These are phyloP conservation scores for Unio delphinus DNA, from an alignment of 2,888 invertebrate genomes.

Conservation along the genomic window DNA sequence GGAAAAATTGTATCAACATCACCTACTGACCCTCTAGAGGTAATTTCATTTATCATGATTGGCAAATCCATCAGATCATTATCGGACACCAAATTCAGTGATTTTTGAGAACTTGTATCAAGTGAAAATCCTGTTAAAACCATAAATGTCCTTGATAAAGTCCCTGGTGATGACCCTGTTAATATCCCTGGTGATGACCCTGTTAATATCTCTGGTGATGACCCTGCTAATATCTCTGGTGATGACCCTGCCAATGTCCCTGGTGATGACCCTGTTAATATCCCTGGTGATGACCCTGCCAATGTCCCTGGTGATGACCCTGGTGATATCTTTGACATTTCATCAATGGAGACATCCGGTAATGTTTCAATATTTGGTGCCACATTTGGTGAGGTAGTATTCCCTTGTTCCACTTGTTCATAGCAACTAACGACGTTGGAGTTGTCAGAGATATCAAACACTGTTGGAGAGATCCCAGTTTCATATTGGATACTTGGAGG, in stretches of 20 bases:
- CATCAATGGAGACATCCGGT: conserved; percentile 20
- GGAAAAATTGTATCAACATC: too few species aligned
- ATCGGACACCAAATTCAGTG: neutral
- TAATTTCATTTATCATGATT: too few species aligned
- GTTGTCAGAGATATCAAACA: conserved; percentile 30
- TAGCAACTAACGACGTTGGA: neutral
- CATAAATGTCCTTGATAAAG: neutral
- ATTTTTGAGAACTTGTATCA: too few species aligned
- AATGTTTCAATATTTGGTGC: too few species aligned
- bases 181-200: conserved; percentile 1
- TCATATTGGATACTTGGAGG: conserved; percentile 26
- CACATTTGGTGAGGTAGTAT: too few species aligned
- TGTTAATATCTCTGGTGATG: neutral
- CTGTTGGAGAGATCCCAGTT: conserved; percentile 40
- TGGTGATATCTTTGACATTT: conserved; percentile 33
- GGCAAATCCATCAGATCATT: too few species aligned
- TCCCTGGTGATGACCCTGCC: conserved; percentile 2
- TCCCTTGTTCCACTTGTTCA: too few species aligned
- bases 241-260: neutral
- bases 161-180: neutral
- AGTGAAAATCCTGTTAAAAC: neutral
- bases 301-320: neutral
- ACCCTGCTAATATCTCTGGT: neutral
- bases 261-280: neutral
- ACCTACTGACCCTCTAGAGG: too few species aligned